phyloP scores from a whole-genome alignment of 2,113 vertebrate genomes.

The Pseudois nayaur region DNA sequence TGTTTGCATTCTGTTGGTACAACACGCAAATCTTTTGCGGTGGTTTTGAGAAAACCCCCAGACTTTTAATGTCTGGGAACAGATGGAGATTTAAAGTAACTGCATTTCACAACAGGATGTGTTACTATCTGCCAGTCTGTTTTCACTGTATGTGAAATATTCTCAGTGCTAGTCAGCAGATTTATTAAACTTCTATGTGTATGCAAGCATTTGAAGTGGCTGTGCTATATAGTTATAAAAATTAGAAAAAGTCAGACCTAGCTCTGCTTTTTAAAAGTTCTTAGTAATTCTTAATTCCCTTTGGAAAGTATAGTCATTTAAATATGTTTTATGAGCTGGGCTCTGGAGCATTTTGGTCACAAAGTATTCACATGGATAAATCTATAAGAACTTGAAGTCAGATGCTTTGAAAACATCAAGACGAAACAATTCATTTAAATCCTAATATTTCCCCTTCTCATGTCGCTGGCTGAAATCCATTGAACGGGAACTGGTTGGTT shows the following conservation, averaged over 20 bases:
- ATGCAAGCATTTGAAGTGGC: conserved; percentile 60
- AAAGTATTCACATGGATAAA: neutral
- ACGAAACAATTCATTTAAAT: neutral
- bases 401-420: neutral
- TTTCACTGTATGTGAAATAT: conserved; percentile 42
- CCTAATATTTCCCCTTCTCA: neutral
- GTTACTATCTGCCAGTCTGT: conserved; percentile 68
- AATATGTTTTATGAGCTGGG: neutral
- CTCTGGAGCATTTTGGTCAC: neutral
- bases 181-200: neutral
- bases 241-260: neutral
- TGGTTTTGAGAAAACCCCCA: conserved; percentile 64
- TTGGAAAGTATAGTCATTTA: neutral
- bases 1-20: conserved; percentile 59
- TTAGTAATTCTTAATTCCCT: neutral
- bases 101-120: conserved; percentile 70
- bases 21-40: conserved; percentile 65
- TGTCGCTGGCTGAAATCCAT: neutral
- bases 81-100: conserved; percentile 77
- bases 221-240: conserved; percentile 35
- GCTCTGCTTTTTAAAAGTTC: neutral
- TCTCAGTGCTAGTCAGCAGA: neutral
- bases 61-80: conserved; percentile 70
- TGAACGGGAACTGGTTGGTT: neutral
- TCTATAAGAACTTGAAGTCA: neutral